Evolutionary conservation across 1,140 invertebrate genomes (phyloP).

Genomic region (Trypoxylus dichotomus): DNA sequence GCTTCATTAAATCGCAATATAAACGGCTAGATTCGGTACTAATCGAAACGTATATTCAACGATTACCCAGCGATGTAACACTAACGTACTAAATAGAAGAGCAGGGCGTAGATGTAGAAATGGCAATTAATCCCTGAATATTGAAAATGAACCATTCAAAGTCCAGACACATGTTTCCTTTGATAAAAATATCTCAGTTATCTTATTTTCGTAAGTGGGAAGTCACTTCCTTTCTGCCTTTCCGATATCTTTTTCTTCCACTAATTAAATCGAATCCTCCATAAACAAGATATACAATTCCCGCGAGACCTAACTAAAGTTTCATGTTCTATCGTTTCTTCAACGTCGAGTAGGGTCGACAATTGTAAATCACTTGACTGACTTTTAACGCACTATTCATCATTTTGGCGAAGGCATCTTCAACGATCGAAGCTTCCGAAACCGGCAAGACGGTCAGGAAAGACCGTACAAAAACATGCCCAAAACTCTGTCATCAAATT

Average conservation of each 20-base stretch:
- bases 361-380: background rate
- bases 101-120: too few species aligned
- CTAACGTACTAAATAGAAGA: too few species aligned
- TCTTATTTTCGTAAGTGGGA: too few species aligned
- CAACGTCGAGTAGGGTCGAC: background rate
- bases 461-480: background rate
- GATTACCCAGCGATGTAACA: too few species aligned
- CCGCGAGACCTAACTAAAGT: background rate
- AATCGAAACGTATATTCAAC: too few species aligned
- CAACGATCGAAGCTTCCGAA: background rate
- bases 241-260: background rate
- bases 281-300: background rate
- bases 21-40: too few species aligned
- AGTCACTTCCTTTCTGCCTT: too few species aligned
- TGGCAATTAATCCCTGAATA: too few species aligned
- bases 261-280: background rate
- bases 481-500: background rate
- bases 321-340: background rate
- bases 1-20: too few species aligned
- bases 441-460: background rate
- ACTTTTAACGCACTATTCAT: background rate
- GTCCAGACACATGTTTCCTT: too few species aligned
- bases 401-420: conserved; percentile 1
- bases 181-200: too few species aligned
- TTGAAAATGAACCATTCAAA: too few species aligned